These are phyloP conservation scores for Allygus modestus DNA, from an alignment of 2,888 invertebrate genomes.

Conservation along the genomic window DNA sequence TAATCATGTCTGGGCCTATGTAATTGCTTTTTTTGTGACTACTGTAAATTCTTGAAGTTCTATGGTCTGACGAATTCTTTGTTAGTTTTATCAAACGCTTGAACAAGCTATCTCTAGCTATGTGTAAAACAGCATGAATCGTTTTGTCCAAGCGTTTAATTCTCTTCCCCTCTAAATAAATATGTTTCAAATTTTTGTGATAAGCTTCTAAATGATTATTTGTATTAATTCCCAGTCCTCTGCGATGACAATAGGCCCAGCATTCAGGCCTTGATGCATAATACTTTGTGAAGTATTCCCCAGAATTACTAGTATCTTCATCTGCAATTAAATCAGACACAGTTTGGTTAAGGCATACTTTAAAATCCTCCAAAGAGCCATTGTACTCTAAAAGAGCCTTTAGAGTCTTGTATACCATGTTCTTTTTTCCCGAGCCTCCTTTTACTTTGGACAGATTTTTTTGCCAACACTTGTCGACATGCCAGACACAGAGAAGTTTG, in stretches of 20 bases:
- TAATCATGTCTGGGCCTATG: not conserved
- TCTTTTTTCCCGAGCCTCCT: conserved; percentile 55
- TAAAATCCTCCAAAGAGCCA: conserved; percentile 40
- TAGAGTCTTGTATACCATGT: conserved; percentile 66
- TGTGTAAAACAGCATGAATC: conserved; percentile 64
- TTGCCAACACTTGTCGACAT: conserved; percentile 69
- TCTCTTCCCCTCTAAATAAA: conserved; percentile 67
- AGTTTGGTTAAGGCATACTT: not conserved
- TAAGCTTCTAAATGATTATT: conserved; percentile 68
- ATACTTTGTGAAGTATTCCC: conserved; percentile 63
- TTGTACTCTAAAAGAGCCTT: conserved; percentile 60
- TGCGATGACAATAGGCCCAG: conserved; percentile 67
- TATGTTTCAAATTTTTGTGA: conserved; percentile 68
- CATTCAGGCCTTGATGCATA: conserved; percentile 14
- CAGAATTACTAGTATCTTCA: conserved; percentile 65
- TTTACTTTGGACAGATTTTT: conserved; percentile 67
- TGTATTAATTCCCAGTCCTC: conserved; percentile 66
- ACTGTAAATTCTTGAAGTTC: not conserved
- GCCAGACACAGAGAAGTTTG: conserved; percentile 69
- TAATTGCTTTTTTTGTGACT: not conserved
- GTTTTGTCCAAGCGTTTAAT: conserved; percentile 66
- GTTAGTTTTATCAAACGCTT: conserved; percentile 26
- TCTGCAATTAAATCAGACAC: conserved; percentile 59
- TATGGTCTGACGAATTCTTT: not conserved
- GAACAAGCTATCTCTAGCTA: conserved; percentile 20